These are phyloP conservation scores for Ariopsis seemanni DNA, from an alignment of 2,113 vertebrate species.

Conservation along the genomic window DNA sequence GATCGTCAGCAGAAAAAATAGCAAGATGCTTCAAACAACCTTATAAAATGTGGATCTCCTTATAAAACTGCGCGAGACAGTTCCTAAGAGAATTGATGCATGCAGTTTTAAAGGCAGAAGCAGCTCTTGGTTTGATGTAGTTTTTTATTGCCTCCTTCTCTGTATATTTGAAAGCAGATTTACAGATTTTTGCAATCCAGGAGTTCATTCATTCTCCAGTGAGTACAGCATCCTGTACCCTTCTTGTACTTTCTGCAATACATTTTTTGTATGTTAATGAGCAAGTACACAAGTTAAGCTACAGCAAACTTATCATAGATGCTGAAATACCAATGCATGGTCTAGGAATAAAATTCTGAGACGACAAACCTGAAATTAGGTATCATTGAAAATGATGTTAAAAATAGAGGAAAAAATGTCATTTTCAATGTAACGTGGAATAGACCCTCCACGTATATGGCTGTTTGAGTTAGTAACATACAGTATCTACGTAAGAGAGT, in stretches of 20 bases:
- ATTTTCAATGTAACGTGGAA: not conserved
- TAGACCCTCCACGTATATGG: not conserved
- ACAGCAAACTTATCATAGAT: not conserved
- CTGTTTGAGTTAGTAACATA: not conserved
- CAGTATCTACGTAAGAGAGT: not conserved
- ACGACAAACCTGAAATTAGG: not conserved
- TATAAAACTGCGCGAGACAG: not conserved
- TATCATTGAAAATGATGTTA: not conserved
- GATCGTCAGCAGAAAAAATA: not conserved
- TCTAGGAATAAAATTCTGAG: not conserved
- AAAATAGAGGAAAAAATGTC: not conserved
- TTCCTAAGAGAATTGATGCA: not conserved
- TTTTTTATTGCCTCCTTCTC: not conserved
- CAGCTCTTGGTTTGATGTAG: not conserved
- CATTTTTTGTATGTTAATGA: not conserved
- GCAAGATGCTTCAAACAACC: not conserved
- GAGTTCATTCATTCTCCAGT: not conserved
- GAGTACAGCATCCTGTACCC: not conserved
- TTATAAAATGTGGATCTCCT: not conserved
- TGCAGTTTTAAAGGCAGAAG: constrained; percentile 5
- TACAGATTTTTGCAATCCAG: not conserved
- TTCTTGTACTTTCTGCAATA: not conserved
- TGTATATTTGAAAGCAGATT: not conserved
- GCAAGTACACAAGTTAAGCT: not conserved
- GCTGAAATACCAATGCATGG: not conserved